These are phyloP conservation scores for Epirrita christyi DNA, from an alignment of 2,888 invertebrate species.

Conservation along the genomic window DNA sequence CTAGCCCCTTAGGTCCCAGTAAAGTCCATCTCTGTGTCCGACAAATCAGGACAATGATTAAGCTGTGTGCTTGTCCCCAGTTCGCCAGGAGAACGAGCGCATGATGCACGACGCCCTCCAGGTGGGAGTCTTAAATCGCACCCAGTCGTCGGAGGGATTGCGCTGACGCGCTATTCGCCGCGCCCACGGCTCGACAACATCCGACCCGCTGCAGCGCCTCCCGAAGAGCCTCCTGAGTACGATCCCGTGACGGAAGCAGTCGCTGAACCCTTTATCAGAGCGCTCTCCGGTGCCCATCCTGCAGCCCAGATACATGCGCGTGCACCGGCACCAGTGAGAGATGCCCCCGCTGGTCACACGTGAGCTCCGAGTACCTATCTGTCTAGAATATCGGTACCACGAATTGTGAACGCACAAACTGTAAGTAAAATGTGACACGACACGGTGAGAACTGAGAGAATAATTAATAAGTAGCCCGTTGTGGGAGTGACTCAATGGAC, in stretches of 20 bases:
- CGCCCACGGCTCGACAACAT: conserved; percentile 76
- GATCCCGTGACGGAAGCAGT: conserved; percentile 45
- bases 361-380: conserved; percentile 46
- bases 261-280: conserved; percentile 43
- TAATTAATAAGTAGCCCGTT: conserved; percentile 51
- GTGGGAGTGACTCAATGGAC: conserved; percentile 59
- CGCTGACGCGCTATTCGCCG: conserved; percentile 83
- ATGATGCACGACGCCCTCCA: conserved; percentile 91
- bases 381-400: conserved; percentile 25
- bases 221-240: conserved; percentile 68
- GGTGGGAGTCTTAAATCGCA: conserved; percentile 83
- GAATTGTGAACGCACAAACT: conserved; percentile 50
- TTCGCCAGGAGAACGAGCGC: conserved; percentile 95
- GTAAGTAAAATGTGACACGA: conserved; percentile 46
- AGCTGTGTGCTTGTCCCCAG: conserved; percentile 85
- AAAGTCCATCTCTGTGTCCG: conserved; percentile 43
- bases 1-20: conserved; percentile 33
- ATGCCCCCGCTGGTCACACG: conserved; percentile 47
- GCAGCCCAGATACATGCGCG: conserved; percentile 45
- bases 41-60: conserved; percentile 56
- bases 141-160: conserved; percentile 82
- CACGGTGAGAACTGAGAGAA: conserved; percentile 60
- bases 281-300: conserved; percentile 35
- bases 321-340: conserved; percentile 28
- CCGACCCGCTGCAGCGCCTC: conserved; percentile 78